Evolutionary conservation across 1,140 invertebrate genomes (phyloP), one percentile per base, ranked within the genome.

Genomic region (Heliconius nattereri): DNA sequence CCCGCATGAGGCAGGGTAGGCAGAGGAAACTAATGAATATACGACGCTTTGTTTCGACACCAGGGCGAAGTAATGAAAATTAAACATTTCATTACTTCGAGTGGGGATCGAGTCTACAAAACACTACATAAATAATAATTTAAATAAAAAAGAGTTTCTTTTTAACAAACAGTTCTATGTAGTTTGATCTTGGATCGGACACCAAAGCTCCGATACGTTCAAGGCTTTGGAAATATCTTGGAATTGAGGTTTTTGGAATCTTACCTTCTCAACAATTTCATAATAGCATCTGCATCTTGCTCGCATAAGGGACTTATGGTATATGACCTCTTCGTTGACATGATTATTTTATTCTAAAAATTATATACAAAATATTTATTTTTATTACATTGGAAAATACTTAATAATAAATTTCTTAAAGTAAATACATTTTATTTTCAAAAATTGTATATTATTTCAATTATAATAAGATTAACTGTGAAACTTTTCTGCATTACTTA

Each of bases 191-290:
- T 35, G 32, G 32, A 35, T 7, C 32, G 32, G 6, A 35, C 6
- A 35, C 32, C 32, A 35, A 7, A 35, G 32, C 32, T 32, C 32
- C 32, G 32, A 35, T 35, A 35, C 32, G 6, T 35, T 35, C 32
- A 0, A 35, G 32, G 32, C 6, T 35, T 35, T 35, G 32, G 40
- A 45, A 13, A 45, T 45, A 5, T 45, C 40, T 1, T 5, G 40
- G 2, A 54, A 54, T 2, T n/a, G 20, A n/a, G 1, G 20, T 45
- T 45, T 52, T 20, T 20, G 16, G 6, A 52, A 20, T 20, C 19
- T 52, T 66, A 92, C 91, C 83, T 83, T 85, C 79, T 87, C 3
- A 91, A 80, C 66, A 93, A 75, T 23, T 87, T 80, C 85, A 93
- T 90, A 45, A 90, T 78, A 49, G 84, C 81, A 35, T 89, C 86